Base-by-base conservation (phyloP, 64 coral and sea anemone genomes). In the Montipora efflorescens region DNA sequence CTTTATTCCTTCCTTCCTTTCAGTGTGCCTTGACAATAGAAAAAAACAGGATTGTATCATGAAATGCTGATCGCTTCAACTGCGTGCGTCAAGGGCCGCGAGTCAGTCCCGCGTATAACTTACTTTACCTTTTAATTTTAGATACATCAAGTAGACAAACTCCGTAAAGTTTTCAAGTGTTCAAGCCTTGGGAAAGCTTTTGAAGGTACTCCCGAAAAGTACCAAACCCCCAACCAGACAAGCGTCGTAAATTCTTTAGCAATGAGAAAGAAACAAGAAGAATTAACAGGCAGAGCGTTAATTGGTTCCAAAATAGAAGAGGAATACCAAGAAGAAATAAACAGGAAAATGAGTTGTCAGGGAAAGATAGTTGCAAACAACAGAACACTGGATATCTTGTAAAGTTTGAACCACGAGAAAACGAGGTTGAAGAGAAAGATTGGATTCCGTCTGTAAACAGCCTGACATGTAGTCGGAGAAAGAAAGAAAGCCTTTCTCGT, bases 171-270 rank as follows among this genome's bases (percentile, higher is more conserved):
- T 36, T 36, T 0, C 22, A 23, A 23, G 72, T 50, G 66, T 59
- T 75, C 51, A 73, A 87, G 84, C 21, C 70, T 87, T 73, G 84
- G 3, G 23, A 64, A 48, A 82, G 45, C 2, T 7, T n/a, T 48
- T 74, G 66, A 70, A 49, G 49, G 28, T 10, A n/a, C 67, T 48
- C 0, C 75, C 1, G 23, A 48, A 19, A 9, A 47, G 5, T 47
- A 75, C n/a, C 67, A 73, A 89, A 89, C 87, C 61, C 92, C 61
- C 92, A 70, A 75, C 92, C 92, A n/a, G 86, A 94, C 52, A 89
- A 89, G 48, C 87, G 78, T 20, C 57, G 51, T 36, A 69, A 28
- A 28, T 67, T 78, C 28, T 47, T 76, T 15, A 76, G 0, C 28
- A 78, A 11, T 7, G 20, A 57, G 21, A 3, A 78, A 47, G n/a